Evolutionary conservation across 1,140 invertebrate species (phyloP).

Genomic region (Ooceraea biroi): DNA sequence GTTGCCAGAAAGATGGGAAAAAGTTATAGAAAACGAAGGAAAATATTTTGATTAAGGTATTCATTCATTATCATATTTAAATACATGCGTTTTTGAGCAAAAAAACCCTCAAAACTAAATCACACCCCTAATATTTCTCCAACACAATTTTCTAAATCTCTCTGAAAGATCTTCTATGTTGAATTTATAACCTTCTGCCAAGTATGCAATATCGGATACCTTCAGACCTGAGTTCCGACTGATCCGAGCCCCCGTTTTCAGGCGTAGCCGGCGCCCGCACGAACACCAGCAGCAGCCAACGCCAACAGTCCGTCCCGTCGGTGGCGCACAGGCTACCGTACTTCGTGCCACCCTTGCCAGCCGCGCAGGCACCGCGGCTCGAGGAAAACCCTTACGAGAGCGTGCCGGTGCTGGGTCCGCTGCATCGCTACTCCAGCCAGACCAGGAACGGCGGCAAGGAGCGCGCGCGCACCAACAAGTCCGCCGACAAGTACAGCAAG

Average conservation of each 20-base stretch:
- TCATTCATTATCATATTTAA: too few species aligned
- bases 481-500: constrained; percentile 71
- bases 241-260: constrained; percentile 60
- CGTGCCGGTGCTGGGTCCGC: constrained; percentile 86
- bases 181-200: not conserved
- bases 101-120: too few species aligned
- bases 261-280: constrained; percentile 82
- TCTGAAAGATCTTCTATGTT: too few species aligned
- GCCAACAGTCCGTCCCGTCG: constrained; percentile 82
- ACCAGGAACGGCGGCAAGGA: constrained; percentile 74
- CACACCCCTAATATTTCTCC: too few species aligned
- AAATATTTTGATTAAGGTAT: too few species aligned
- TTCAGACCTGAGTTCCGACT: not conserved
- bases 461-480: constrained; percentile 60
- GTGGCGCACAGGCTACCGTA: constrained; percentile 86
- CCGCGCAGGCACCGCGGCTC: constrained; percentile 75
- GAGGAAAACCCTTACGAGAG: constrained; percentile 87
- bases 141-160: too few species aligned
- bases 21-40: too few species aligned
- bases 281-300: constrained; percentile 75
- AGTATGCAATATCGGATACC: constrained; percentile 16
- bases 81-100: too few species aligned
- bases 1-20: too few species aligned
- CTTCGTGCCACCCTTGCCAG: constrained; percentile 84
- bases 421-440: constrained; percentile 81